phyloP scores from a whole-genome alignment of 2,113 vertebrate species.

The Aptenodytes forsteri region DNA sequence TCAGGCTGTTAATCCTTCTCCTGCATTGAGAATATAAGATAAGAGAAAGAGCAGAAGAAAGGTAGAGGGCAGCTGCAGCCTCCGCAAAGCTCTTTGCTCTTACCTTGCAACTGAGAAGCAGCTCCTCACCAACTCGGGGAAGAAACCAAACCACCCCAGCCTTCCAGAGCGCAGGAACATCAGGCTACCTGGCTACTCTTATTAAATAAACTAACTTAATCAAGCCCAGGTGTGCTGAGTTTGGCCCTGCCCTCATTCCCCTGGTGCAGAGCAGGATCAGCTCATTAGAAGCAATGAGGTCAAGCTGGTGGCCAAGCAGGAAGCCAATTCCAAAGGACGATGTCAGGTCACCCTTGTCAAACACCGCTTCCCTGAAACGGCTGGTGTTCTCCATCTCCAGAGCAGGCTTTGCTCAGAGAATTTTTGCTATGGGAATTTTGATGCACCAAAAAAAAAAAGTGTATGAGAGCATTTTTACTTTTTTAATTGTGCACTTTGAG shows the following conservation, averaged over 20 bases:
- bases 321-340: not conserved
- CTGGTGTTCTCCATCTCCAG: not conserved
- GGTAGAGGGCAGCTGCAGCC: fast-evolving
- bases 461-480: not conserved
- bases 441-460: not conserved
- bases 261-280: not conserved
- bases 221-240: not conserved
- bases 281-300: not conserved
- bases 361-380: not conserved
- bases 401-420: not conserved
- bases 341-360: not conserved
- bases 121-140: no score
- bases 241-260: not conserved
- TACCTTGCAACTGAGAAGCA: not conserved
- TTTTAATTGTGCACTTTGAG: not conserved
- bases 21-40: fast-evolving
- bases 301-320: not conserved
- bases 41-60: not conserved
- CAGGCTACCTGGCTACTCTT: fast-evolving
- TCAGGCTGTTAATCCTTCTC: not conserved
- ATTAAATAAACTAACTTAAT: not conserved
- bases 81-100: not conserved
- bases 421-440: not conserved
- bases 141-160: not conserved
- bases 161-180: fast-evolving